A percentile compares a stretch with the other conserved stretches of the same genome.
Evolutionary conservation across 2,888 invertebrate genomes (phyloP).

Genomic region (Mellilla xanthometata): DNA sequence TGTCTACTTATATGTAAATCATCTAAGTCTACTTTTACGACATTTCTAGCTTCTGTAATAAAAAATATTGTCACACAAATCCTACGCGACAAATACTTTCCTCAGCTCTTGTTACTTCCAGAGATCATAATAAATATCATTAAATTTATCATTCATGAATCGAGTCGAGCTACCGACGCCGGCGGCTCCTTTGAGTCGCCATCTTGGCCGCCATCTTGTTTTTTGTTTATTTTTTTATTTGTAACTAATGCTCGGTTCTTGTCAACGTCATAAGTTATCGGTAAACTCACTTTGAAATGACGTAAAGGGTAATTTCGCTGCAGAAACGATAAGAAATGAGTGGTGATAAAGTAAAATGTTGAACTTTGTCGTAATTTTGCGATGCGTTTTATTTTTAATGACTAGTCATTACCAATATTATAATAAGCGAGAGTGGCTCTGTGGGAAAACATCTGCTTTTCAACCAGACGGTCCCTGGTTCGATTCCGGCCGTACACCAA

Average conservation of each 20-base stretch:
- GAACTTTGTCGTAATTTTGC: not conserved
- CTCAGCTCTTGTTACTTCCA: slow-evolving; percentile 54
- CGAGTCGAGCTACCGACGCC: slow-evolving; percentile 72
- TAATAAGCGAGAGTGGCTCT: no score
- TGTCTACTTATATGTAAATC: no score
- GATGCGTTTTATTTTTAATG: no score
- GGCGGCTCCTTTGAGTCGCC: slow-evolving; percentile 74
- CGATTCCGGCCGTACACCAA: no score
- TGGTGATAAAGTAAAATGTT: slow-evolving; percentile 21
- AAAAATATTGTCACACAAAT: slow-evolving; percentile 47
- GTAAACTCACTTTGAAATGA: slow-evolving; percentile 45
- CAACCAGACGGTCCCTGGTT: no score
- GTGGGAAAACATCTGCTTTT: no score
- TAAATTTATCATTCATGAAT: slow-evolving; percentile 81
- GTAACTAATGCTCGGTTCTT: slow-evolving; percentile 74
- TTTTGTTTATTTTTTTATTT: slow-evolving; percentile 62
- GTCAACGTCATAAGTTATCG: slow-evolving; percentile 70
- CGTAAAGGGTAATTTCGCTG: slow-evolving; percentile 51
- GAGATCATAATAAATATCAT: slow-evolving; percentile 72
- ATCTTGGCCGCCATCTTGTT: slow-evolving; percentile 72
- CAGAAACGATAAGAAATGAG: slow-evolving; percentile 30
- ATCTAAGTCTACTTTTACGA: no score
- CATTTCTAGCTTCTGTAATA: not conserved
- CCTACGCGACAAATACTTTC: slow-evolving; percentile 35
- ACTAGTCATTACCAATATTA: no score